Evolutionary conservation across 2,888 invertebrate species (phyloP).

Genomic region (Athalia rosae): DNA sequence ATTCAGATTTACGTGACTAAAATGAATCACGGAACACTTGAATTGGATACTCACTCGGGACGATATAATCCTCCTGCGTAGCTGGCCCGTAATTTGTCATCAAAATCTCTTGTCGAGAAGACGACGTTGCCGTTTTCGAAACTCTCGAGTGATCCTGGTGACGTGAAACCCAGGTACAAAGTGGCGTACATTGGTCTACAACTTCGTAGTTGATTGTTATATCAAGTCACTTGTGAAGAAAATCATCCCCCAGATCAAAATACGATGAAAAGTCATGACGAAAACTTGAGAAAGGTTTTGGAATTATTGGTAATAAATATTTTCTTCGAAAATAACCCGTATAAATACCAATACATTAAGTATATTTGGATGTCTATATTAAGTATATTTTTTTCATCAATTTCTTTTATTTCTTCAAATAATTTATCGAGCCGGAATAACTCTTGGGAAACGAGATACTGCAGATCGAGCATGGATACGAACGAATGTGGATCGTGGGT

Average conservation of each 20-base stretch:
- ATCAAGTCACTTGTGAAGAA: too few species aligned
- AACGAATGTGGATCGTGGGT: background rate
- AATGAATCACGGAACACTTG: background rate
- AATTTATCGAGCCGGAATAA: constrained; percentile 1
- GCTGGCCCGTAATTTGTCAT: constrained; percentile 24
- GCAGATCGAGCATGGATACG: background rate
- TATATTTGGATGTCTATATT: too few species aligned
- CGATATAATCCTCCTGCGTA: background rate
- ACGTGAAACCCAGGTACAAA: background rate
- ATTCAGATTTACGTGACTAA: constrained; percentile 10
- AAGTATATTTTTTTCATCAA: too few species aligned
- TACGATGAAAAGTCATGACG: background rate
- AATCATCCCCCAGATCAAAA: background rate
- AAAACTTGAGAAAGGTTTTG: background rate
- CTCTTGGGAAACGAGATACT: background rate
- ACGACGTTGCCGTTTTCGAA: constrained; percentile 14
- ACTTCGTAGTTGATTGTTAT: background rate
- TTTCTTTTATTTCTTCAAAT: too few species aligned
- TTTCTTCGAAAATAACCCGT: too few species aligned
- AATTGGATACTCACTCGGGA: background rate
- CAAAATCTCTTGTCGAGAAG: constrained; percentile 23
- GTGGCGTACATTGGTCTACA: background rate
- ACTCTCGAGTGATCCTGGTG: background rate
- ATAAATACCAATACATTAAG: too few species aligned
- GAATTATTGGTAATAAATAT: background rate